phyloP scores from a whole-genome alignment of 2,888 invertebrate species.

The Apomyelois bistriatella region DNA sequence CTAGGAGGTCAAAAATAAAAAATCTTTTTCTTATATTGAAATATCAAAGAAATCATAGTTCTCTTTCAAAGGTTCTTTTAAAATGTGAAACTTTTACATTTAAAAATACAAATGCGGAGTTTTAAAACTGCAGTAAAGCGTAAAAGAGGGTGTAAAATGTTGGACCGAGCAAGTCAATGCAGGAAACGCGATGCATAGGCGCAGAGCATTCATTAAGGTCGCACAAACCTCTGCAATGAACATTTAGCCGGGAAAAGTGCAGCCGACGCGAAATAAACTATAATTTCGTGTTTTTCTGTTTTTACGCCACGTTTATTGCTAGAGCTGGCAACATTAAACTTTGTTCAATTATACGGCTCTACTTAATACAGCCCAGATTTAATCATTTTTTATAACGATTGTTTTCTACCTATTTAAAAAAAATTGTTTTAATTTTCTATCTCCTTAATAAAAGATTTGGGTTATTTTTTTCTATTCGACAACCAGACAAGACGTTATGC shows the following conservation, averaged over 20 bases:
- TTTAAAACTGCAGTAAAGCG: background rate
- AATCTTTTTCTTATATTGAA: too few relatives aligned
- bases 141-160: constrained; percentile 41
- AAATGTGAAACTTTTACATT: background rate
- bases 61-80: too few relatives aligned
- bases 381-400: too few relatives aligned
- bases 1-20: too few relatives aligned
- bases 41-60: too few relatives aligned
- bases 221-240: constrained; percentile 39
- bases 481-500: background rate
- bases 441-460: background rate
- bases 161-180: constrained; percentile 36
- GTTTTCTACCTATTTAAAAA: background rate
- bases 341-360: constrained; percentile 15
- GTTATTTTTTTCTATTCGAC: background rate
- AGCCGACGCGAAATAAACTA: constrained; percentile 38
- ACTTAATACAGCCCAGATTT: background rate
- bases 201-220: constrained; percentile 61
- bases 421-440: too few relatives aligned
- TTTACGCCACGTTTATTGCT: constrained; percentile 30
- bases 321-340: constrained; percentile 26
- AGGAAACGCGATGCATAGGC: constrained; percentile 34
- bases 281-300: constrained; percentile 38
- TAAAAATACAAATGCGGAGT: background rate
- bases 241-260: constrained; percentile 44